Evolutionary conservation across 2,113 vertebrate genomes (phyloP).

Genomic region (Python bivittatus): DNA sequence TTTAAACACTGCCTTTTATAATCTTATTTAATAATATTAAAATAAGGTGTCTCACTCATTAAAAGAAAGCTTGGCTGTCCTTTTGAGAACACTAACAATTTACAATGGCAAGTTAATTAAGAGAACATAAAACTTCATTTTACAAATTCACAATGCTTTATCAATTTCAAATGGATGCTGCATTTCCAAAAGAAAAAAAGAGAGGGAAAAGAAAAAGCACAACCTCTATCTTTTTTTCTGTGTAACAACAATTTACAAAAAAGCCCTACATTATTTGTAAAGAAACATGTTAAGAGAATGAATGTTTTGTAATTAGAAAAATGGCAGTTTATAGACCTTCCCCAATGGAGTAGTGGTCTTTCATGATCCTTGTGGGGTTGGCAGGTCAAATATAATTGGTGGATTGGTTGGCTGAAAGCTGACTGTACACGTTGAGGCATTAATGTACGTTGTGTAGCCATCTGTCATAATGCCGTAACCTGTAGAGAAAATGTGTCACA

Average conservation of each 20-base stretch:
- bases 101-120: slow-evolving; percentile 85
- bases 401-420: slow-evolving; percentile 98
- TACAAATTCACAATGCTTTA: slow-evolving; percentile 92
- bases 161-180: slow-evolving; percentile 85
- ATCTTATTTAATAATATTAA: slow-evolving; percentile 88
- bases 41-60: slow-evolving; percentile 90
- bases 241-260: slow-evolving; percentile 83
- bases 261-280: slow-evolving; percentile 74
- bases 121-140: slow-evolving; percentile 73
- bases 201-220: slow-evolving; percentile 69
- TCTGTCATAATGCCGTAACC: slow-evolving; percentile 98
- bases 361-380: slow-evolving; percentile 94
- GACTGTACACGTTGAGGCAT: slow-evolving; percentile 95
- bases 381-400: slow-evolving; percentile 97
- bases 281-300: slow-evolving; percentile 78
- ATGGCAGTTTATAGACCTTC: slow-evolving; percentile 76
- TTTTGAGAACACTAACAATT: slow-evolving; percentile 83
- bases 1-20: slow-evolving; percentile 71
- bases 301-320: slow-evolving; percentile 81
- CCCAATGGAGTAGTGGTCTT: slow-evolving; percentile 61
- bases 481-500: slow-evolving; percentile 67
- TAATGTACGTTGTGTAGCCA: slow-evolving; percentile 95
- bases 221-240: slow-evolving; percentile 71
- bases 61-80: slow-evolving; percentile 89
- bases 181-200: slow-evolving; percentile 76